Evolutionary conservation across 2,113 vertebrate species (phyloP), one percentile per base, ranked within the genome.

Genomic region (Perca fluviatilis): DNA sequence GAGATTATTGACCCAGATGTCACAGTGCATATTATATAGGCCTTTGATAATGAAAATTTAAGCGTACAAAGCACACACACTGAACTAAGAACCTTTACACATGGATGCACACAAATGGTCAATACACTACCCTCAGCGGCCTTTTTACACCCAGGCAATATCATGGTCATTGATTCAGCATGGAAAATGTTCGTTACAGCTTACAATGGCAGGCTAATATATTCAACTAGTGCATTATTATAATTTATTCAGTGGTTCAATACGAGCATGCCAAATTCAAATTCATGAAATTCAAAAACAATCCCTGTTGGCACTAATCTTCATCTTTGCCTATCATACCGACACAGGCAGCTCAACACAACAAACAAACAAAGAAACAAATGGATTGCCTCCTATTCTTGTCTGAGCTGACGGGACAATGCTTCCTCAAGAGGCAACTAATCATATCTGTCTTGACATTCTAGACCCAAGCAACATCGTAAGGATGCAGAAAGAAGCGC

Each of bases 351-450:
- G 63, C 62, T 43, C 4, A 0, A 16, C n/a, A n/a, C 14, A 57
- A 53, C 68, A 66, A 19, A 33, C 33, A 33, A 33, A 33, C 30
- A 33, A 33, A 33, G 5, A 33, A 67, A 33, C 23, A 53, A 72
- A 74, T 75, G 49, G 18, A 87, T 43, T 67, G 51, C 27, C 47
- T 77, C 56, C 81, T 54, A 25, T 80, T 86, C 84, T 73, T 19
- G 78, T 84, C 78, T 60, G 27, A 73, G 60, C 58, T 74, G 78
- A 88, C 61, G 27, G 62, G 54, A 62, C 11, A 0, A 0, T 65
- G 66, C 83, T 81, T 91, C 80, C 84, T 84, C 79, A 46, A 30
- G 66, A 67, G 61, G 62, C 58, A 50, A 53, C 77, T 89, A 84
- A 89, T 84, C 54, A 15, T 61, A 67, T 75, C 79, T 80, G 70